Evolutionary conservation across 2,888 invertebrate species (phyloP), one percentile per base, ranked within the genome.

Genomic region (Xanthia icteritia): DNA sequence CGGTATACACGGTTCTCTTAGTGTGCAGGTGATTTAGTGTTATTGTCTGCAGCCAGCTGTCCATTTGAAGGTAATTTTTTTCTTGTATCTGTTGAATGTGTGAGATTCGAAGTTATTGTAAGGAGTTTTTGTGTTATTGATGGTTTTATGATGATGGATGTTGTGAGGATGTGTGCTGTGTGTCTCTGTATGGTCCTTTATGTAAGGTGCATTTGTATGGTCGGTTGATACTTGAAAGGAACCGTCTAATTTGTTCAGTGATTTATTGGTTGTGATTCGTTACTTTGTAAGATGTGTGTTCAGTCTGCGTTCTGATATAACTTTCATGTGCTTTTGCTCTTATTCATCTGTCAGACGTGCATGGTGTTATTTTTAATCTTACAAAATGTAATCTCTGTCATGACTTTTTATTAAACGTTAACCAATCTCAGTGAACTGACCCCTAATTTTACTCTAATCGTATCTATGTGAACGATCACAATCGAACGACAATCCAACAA

Each of bases 1-100:
- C 92, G 92, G 92, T 90, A 86, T 92, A 94, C 93, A 94, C 93
- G 93, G 91, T 88, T 91, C 90, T 91, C 90, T 92, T 90, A 89
- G 89, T 91, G 92, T 88, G 88, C 90, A 91, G 90, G 91, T 91
- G 92, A 92, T 90, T 90, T 89, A 92, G 94, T 93, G 92, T 92
- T 92, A 92, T 94, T 93, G 93, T 94, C 86, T 88, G 86, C 83
- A 88, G 88, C 73, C 93, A 91, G 90, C 92, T 93, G 92, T 90
- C 89, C 82, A 82, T 71, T 78, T 84, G 68, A 86, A 93, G 93
- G 94, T 93, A 92, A 88, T 51, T 69, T 87, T 89, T 89, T 88
- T 87, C 83, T 87, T 86, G 76, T 82, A 82, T 82, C 78, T 74
- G 79, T 84, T 69, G 81, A 78, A 77, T 84, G 82, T 86, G 87